Conservation (phyloP, 2,797 vertebrate genomes). For the Characodon lateralis region DNA sequence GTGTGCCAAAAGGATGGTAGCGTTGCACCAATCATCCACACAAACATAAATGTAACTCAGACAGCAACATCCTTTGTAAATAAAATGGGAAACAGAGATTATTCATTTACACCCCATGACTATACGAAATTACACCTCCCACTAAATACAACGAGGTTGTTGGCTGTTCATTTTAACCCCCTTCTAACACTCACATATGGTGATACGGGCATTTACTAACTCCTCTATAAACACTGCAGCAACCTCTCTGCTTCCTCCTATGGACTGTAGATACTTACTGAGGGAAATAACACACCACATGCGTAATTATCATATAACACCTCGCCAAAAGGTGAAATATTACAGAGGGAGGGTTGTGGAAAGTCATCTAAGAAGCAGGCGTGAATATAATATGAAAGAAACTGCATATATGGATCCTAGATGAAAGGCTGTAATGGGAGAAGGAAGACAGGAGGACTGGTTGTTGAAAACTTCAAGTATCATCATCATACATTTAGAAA, state of each 20-base stretch:
- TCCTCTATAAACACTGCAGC: constrained; percentile 38
- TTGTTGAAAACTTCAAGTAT: constrained; percentile 26
- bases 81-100: constrained; percentile 41
- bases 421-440: constrained; percentile 14
- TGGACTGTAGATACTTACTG: constrained; percentile 14
- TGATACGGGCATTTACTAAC: constrained; percentile 49
- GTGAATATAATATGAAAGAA: constrained; percentile 14
- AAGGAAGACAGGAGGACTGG: constrained; percentile 28
- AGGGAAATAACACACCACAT: constrained; percentile 14
- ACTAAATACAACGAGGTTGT: constrained; percentile 44
- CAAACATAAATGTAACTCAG: constrained; percentile 47
- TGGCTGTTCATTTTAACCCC: constrained; percentile 47
- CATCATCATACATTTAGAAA: constrained; percentile 51
- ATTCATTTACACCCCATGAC: constrained; percentile 43
- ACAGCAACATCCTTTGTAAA: constrained; percentile 30
- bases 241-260: constrained; percentile 8
- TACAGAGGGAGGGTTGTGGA: constrained; percentile 15
- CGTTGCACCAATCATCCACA: constrained; percentile 58
- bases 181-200: constrained; percentile 32
- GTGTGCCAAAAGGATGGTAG: constrained; percentile 81
- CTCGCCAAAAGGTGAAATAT: constrained; percentile 4
- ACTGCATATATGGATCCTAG: constrained; percentile 5
- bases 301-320: constrained; percentile 28
- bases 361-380: constrained; percentile 15
- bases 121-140: constrained; percentile 31